phyloP scores from a whole-genome alignment of 2,113 vertebrate genomes.

The Paradisaea rubra region DNA sequence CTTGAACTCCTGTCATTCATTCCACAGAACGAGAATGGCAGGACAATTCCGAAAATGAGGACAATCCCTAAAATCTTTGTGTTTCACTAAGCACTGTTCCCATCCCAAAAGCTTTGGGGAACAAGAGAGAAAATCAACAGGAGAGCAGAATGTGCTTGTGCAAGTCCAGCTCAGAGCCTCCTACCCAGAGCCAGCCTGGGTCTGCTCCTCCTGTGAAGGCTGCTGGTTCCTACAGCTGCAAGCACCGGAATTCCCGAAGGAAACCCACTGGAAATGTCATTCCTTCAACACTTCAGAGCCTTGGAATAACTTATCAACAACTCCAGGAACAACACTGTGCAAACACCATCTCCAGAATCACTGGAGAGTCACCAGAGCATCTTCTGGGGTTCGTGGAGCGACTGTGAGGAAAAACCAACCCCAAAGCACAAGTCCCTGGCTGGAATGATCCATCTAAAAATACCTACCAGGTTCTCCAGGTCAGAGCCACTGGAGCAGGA shows the following conservation, averaged over 20 bases:
- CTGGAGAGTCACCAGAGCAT: background rate
- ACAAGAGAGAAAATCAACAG: background rate
- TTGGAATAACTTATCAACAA: background rate
- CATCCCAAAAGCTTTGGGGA: background rate
- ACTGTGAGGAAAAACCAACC: background rate
- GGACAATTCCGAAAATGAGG: background rate
- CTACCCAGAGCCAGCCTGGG: background rate
- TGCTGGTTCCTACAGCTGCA: background rate
- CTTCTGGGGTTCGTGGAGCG: background rate
- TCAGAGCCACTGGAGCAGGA: background rate
- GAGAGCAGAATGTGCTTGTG: background rate
- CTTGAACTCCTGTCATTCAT: background rate
- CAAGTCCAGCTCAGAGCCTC: background rate
- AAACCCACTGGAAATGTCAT: slow-evolving; percentile 18
- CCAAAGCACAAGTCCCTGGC: background rate
- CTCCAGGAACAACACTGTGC: background rate
- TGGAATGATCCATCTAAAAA: background rate
- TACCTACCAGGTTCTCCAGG: slow-evolving; percentile 33
- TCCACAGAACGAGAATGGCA: background rate
- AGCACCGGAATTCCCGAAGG: background rate
- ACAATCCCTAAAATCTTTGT: background rate
- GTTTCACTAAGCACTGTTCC: background rate
- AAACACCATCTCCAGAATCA: background rate
- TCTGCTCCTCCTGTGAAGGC: background rate
- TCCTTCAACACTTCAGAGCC: background rate